These are phyloP conservation scores for Drosophila putrida DNA, from an alignment of 2,888 invertebrate genomes.

Conservation along the genomic window DNA sequence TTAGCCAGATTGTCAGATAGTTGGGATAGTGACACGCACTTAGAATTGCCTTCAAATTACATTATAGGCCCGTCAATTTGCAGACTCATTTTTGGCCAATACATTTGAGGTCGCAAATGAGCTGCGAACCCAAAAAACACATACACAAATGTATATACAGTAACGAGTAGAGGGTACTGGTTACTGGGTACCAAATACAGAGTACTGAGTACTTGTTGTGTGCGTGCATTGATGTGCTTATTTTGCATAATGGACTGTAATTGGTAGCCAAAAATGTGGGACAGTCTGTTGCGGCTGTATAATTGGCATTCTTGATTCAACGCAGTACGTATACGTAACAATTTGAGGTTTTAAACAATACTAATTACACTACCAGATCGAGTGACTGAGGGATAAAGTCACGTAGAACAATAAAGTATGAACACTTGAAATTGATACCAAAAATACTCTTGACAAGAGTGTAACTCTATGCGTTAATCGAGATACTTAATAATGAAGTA, in stretches of 20 bases:
- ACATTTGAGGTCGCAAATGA: slow-evolving; percentile 41
- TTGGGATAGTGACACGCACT: slow-evolving; percentile 17
- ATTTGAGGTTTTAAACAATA: slow-evolving; percentile 39
- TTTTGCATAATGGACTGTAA: slow-evolving; percentile 75
- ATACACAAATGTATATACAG: background rate
- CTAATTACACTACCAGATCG: slow-evolving; percentile 47
- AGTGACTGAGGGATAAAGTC: background rate
- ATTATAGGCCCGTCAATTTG: slow-evolving; percentile 52
- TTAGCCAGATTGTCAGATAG: slow-evolving; percentile 15
- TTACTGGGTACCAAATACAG: slow-evolving; percentile 5
- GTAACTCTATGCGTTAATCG: too few species aligned
- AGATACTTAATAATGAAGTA: background rate
- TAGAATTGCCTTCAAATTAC: slow-evolving; percentile 48
- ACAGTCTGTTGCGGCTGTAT: slow-evolving; percentile 29
- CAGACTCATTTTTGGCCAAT: slow-evolving; percentile 33
- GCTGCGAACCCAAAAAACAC: slow-evolving; percentile 13
- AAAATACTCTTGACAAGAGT: background rate
- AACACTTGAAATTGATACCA: background rate
- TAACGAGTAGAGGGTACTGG: background rate
- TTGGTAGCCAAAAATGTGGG: slow-evolving; percentile 47
- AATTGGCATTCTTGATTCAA: slow-evolving; percentile 38
- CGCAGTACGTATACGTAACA: slow-evolving; percentile 50
- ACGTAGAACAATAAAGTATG: background rate
- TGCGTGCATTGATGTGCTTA: slow-evolving; percentile 57
- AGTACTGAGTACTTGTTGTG: slow-evolving; percentile 7